Percentiles rank a stretch among this genome's conserved stretches.
These are phyloP conservation scores for Pristionchus entomophagus DNA, from an alignment of 2,888 invertebrate species.

Conservation along the genomic window DNA sequence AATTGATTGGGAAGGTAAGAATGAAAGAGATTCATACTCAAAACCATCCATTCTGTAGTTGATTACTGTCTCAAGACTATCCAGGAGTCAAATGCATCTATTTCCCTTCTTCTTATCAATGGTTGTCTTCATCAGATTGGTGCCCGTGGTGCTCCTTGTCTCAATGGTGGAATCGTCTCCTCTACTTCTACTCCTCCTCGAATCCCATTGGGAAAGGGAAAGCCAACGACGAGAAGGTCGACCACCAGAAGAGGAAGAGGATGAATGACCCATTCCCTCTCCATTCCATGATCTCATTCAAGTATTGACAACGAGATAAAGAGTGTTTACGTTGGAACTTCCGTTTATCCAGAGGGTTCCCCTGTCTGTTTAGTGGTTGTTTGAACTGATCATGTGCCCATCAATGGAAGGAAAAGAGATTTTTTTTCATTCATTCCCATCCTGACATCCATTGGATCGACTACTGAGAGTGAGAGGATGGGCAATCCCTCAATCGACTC, in stretches of 20 bases:
- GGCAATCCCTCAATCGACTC: not conserved
- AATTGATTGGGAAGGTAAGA: constrained; percentile 60
- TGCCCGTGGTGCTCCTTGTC: constrained; percentile 20
- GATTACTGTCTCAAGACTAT: not conserved
- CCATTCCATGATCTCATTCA: not conserved
- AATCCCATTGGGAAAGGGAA: constrained; percentile 10
- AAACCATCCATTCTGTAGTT: not conserved
- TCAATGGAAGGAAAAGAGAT: no score
- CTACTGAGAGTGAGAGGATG: not conserved
- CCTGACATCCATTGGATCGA: not conserved
- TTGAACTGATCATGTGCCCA: no score
- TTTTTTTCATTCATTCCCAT: no score
- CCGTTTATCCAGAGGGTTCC: not conserved
- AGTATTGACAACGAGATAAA: constrained; percentile 7
- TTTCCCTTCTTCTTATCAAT: no score
- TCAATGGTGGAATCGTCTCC: constrained; percentile 32
- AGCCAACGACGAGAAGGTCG: not conserved
- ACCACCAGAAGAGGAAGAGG: constrained; percentile 22
- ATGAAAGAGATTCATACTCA: not conserved
- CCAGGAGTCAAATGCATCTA: no score
- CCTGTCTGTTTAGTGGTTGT: no score
- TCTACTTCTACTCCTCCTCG: constrained; percentile 17
- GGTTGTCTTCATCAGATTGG: not conserved
- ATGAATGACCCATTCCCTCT: not conserved
- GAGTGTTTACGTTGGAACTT: not conserved